phyloP scores from a whole-genome alignment of 1,140 invertebrate species.

The Phocides pigmalion region DNA sequence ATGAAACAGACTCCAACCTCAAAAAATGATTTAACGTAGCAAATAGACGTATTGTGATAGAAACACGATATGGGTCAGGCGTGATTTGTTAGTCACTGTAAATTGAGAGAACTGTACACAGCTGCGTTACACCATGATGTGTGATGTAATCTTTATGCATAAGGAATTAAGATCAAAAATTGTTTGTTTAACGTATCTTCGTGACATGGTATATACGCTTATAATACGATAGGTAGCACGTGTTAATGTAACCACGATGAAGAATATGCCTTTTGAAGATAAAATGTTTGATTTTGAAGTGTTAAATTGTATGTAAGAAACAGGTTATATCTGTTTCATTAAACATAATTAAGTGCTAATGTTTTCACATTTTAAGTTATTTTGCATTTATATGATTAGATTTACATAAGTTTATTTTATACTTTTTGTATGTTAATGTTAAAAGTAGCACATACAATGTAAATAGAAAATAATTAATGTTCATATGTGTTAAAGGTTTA shows the following conservation, averaged over 20 bases:
- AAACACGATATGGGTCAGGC: neutral
- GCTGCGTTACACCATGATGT: neutral
- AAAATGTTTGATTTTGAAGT: neutral
- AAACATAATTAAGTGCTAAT: neutral
- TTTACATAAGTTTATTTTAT: no score
- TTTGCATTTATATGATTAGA: no score
- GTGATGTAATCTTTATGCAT: slow-evolving; percentile 1
- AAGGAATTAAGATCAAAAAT: neutral
- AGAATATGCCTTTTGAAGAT: neutral
- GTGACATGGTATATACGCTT: neutral
- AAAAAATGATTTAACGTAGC: neutral
- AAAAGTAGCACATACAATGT: no score
- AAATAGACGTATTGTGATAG: neutral
- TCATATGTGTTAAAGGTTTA: no score
- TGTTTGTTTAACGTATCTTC: neutral
- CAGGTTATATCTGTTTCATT: neutral
- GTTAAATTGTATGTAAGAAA: neutral
- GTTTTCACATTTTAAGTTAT: neutral
- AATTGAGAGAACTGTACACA: neutral
- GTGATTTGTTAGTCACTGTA: slow-evolving; percentile 5
- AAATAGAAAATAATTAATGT: no score
- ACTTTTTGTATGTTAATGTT: no score
- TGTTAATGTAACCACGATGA: neutral
- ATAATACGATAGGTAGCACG: neutral
- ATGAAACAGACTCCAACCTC: neutral